A percentile compares a stretch with the other conserved stretches of the same genome.
Conservation (phyloP, 2,888 invertebrate species). For the Drosophila vallismaia region DNA sequence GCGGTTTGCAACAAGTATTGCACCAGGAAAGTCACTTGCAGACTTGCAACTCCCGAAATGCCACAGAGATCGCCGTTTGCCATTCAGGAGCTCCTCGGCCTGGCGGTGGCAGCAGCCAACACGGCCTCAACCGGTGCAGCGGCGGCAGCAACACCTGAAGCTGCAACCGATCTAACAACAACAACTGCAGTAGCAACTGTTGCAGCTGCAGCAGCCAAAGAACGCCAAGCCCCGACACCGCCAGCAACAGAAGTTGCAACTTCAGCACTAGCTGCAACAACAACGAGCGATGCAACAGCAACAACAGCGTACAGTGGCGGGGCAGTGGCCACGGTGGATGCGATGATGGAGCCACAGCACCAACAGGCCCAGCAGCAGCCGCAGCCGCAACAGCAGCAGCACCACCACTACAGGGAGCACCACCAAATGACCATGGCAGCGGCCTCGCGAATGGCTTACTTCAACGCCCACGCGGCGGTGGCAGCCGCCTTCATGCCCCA, state of each 20-base stretch:
- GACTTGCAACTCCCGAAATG: slow-evolving; percentile 59
- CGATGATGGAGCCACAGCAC: slow-evolving; percentile 19
- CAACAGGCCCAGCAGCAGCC: slow-evolving; percentile 46
- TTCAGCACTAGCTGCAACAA: slow-evolving; percentile 7
- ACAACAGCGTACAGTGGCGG: slow-evolving; percentile 16
- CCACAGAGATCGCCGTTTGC: slow-evolving; percentile 84
- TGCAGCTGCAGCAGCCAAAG: slow-evolving; percentile 10
- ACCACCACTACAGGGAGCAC: slow-evolving; percentile 60
- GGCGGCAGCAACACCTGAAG: slow-evolving; percentile 13
- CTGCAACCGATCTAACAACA: slow-evolving; percentile 18
- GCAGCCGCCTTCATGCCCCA: slow-evolving; percentile 94
- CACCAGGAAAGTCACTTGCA: neutral
- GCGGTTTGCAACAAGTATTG: neutral
- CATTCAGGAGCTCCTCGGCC: slow-evolving; percentile 83
- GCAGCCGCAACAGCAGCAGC: slow-evolving; percentile 48
- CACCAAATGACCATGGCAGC: slow-evolving; percentile 83
- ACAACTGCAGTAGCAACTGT: neutral
- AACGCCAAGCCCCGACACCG: slow-evolving; percentile 42
- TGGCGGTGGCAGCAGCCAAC: slow-evolving; percentile 73
- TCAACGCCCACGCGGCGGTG: slow-evolving; percentile 96
- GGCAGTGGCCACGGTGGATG: slow-evolving; percentile 7
- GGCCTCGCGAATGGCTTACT: slow-evolving; percentile 93
- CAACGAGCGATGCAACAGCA: slow-evolving; percentile 11
- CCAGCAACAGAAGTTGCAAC: slow-evolving; percentile 20
- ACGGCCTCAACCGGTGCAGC: slow-evolving; percentile 40